Evolutionary conservation across 2,888 invertebrate species (phyloP), one percentile per base, ranked within the genome.

Genomic region (Morpho deidamia): DNA sequence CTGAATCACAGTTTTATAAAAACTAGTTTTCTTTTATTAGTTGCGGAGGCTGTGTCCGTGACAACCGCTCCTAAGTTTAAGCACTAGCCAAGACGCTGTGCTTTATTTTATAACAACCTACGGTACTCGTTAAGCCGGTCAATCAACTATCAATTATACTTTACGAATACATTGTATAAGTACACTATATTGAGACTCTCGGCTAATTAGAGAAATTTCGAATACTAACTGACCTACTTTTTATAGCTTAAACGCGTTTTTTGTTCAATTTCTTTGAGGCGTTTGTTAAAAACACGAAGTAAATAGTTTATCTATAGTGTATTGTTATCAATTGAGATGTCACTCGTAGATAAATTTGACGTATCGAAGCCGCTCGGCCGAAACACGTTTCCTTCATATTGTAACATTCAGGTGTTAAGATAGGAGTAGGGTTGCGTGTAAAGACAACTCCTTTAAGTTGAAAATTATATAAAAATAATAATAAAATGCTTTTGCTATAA

Each of bases 301-400:
- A 43, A 46, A 12, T 11, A 46, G 12, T 11, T 53, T 47, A 47
- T 47, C 47, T 46, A 23, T 14, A 23, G 45, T 56, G 41, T 55
- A 48, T 42, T 48, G n/a, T 41, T 60, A 60, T 60, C 53, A 44
- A 37, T 39, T 40, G 38, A 52, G 45, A 57, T 56, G 53, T 48
- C 55, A 48, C 51, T 58, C 52, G 38, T 35, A 55, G 62, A 64
- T 64, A 58, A 61, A 51, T 55, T 44, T 63, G 64, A 64, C 56
- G 54, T 58, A 60, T 63, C 55, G 58, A 55, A 54, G 58, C 49
- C 53, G 42, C 42, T 48, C 47, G 38, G 47, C 33, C 40, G 47
- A 35, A 49, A 37, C 46, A 11, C 33, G 11, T 56, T 37, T 43
- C n/a, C 42, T 45, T 50, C 7, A 47, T 38, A 47, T 47, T 39